Conservation (phyloP, 2,113 vertebrate genomes). For the Chascanopsetta lugubris region DNA sequence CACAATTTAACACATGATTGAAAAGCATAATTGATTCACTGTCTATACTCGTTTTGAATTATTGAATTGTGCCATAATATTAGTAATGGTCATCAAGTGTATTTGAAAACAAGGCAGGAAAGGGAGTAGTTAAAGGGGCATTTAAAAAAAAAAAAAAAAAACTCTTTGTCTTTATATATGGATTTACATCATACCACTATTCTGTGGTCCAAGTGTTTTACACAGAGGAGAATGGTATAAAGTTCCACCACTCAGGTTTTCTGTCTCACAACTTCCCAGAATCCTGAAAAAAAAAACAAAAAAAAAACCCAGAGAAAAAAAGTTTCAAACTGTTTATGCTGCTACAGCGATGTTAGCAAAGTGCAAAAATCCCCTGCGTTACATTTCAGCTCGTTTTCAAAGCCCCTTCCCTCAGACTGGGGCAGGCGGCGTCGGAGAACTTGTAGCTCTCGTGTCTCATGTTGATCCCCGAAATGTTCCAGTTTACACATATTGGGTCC, state of each 20-base stretch:
- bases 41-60: not conserved
- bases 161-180: too few relatives aligned
- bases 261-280: conserved; percentile 20
- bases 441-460: conserved; percentile 51
- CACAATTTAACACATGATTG: too few relatives aligned
- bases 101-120: not conserved
- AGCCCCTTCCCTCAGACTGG: conserved; percentile 44
- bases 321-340: conserved; percentile 41
- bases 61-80: not conserved
- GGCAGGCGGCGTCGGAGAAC: conserved; percentile 39
- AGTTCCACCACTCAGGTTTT: conserved; percentile 2
- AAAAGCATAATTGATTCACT: too few relatives aligned
- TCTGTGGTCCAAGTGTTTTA: not conserved
- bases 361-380: conserved; percentile 41
- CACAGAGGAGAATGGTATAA: not conserved
- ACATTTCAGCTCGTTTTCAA: conserved; percentile 58
- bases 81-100: not conserved
- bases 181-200: not conserved
- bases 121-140: too few relatives aligned
- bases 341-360: conserved; percentile 50
- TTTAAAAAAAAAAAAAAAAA: too few relatives aligned
- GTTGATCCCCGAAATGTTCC: conserved; percentile 52
- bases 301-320: too few relatives aligned
- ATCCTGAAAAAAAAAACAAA: conserved; percentile 5
- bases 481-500: conserved; percentile 54